Conservation (phyloP, 2,113 vertebrate species). For the Ancistrus triradiatus region DNA sequence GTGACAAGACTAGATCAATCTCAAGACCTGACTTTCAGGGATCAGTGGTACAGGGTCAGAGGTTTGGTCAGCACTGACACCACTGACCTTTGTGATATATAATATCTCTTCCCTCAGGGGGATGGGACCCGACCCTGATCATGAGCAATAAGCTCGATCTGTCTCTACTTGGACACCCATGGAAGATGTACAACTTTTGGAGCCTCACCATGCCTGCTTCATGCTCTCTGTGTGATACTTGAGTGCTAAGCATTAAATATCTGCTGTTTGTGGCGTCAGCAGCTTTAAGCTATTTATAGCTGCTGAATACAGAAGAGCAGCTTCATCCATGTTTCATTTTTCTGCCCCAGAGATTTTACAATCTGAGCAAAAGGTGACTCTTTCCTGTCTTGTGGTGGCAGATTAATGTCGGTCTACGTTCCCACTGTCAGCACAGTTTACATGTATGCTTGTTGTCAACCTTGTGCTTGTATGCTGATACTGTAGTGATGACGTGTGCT, state of each 20-base stretch:
- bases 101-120: conserved; percentile 5
- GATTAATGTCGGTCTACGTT: too few relatives aligned
- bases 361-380: too few relatives aligned
- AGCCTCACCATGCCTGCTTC: not conserved
- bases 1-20: conserved; percentile 29
- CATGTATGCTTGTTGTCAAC: not conserved
- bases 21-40: conserved; percentile 50
- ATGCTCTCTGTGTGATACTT: conserved; percentile 14
- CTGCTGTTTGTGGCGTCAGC: conserved; percentile 27
- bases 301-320: conserved; percentile 21
- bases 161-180: not conserved
- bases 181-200: not conserved
- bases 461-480: too few relatives aligned
- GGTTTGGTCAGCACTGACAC: conserved; percentile 46
- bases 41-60: conserved; percentile 32
- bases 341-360: not conserved
- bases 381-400: too few relatives aligned
- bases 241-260: conserved; percentile 38
- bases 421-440: too few relatives aligned
- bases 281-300: conserved; percentile 43
- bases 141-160: not conserved
- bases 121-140: not conserved
- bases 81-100: conserved; percentile 18
- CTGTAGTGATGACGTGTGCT: conserved; percentile 3
- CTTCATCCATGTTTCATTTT: conserved; percentile 4